These are phyloP conservation scores for Margaritifera margaritifera DNA, from an alignment of 2,888 invertebrate genomes.

Conservation along the genomic window DNA sequence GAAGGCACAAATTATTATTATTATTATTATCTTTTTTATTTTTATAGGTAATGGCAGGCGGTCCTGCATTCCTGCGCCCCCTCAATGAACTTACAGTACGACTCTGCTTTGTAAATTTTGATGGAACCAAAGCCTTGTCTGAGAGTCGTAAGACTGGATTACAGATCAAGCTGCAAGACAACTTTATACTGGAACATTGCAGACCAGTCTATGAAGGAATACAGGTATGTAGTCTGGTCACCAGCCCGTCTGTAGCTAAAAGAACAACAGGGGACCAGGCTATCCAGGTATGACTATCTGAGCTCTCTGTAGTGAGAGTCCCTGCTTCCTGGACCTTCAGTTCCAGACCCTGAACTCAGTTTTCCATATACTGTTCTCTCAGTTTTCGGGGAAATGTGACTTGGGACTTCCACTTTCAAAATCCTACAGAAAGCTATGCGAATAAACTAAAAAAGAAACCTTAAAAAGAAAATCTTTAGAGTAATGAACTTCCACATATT, in stretches of 20 bases:
- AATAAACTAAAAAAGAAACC: no score
- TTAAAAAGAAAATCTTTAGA: no score
- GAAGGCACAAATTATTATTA: neutral
- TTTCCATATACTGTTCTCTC: no score
- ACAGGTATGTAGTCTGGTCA: conserved; percentile 43
- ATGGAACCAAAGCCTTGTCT: conserved; percentile 62
- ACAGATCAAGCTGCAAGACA: conserved; percentile 45
- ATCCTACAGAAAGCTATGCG: no score
- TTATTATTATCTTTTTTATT: conserved; percentile 3
- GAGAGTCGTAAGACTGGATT: conserved; percentile 58
- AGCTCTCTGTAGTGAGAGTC: no score
- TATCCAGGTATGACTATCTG: no score
- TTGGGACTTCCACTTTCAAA: no score
- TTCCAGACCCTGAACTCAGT: no score
- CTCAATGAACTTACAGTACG: conserved; percentile 64
- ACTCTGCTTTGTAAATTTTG: conserved; percentile 70
- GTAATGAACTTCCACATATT: no score
- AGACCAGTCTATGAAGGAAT: conserved; percentile 63
- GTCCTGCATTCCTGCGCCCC: conserved; percentile 67
- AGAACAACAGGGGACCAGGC: no score
- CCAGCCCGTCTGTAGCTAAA: neutral
- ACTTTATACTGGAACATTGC: conserved; percentile 62
- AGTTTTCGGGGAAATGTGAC: no score
- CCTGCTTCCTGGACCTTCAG: no score
- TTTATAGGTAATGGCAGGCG: conserved; percentile 71